Base-by-base conservation (phyloP, 2,888 invertebrate species). In the Gandaritis pyraliata region DNA sequence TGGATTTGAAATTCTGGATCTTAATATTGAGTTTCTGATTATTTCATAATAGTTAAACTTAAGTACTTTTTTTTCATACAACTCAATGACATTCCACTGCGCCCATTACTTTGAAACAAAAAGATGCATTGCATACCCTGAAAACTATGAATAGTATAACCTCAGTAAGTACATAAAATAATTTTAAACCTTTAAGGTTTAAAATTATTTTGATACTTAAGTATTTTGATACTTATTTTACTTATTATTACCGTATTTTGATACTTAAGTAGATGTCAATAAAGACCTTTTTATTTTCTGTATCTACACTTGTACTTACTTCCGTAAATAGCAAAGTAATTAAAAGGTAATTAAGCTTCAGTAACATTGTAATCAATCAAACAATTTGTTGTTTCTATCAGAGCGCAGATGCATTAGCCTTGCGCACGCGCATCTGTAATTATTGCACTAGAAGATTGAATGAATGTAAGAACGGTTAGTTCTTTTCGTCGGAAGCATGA, bases 311-410 rank as follows among this genome's bases (percentile, higher is more conserved):
- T n/a, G n/a, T 38, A 38, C n/a, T n/a, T n/a, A 8, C 2, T 33
- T 8, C 11, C 8, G 41, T 2, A 41, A 8, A 13, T 43, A 41
- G 16, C 16, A 56, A 18, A 51, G 51, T 30, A 61, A 61, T 61
- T 61, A 61, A 46, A 61, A 38, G 3, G 51, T 50, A 61, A 61
- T 61, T 61, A 56, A 46, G 51, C 18, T 18, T n/a, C 43, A 11
- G 51, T 61, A 61, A 61, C 51, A 30, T 51, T 41, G 46, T 16
- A 41, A 61, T 61, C 56, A 41, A 61, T 61, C 61, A 61, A 55
- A 61, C 33, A 61, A 61, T 61, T 61, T 51, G 61, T 51, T 61
- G 51, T 52, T 58, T 56, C 46, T 61, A 61, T 58, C 23, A 1
- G 18, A 10, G 36, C 36, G 55, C 61, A 56, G 55, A 61, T 56